These are phyloP conservation scores for Anodontia alba DNA, from an alignment of 2,888 invertebrate genomes.

Conservation along the genomic window DNA sequence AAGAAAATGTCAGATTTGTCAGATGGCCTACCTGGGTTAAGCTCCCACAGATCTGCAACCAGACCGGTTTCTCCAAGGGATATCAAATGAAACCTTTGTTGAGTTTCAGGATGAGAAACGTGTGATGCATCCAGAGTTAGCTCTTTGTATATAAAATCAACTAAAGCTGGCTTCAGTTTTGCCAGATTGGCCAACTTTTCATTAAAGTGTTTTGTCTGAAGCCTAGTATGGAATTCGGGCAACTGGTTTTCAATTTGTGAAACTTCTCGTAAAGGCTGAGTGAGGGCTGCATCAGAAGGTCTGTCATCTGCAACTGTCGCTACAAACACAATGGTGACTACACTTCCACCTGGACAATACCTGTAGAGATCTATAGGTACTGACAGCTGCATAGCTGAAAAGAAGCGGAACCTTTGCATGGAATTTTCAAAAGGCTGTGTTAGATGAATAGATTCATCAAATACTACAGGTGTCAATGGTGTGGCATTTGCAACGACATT, in stretches of 20 bases:
- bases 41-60: constrained; percentile 24
- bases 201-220: constrained; percentile 28
- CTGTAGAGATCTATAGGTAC: constrained; percentile 35
- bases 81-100: constrained; percentile 37
- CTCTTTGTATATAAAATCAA: constrained; percentile 13
- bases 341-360: constrained; percentile 41
- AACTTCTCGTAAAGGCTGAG: neutral
- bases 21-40: constrained; percentile 41
- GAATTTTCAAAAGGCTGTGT: constrained; percentile 21
- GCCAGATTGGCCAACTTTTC: constrained; percentile 27
- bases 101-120: constrained; percentile 28
- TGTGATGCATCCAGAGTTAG: neutral
- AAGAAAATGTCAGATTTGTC: constrained; percentile 41
- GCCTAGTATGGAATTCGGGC: constrained; percentile 45
- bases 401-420: constrained; percentile 40
- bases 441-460: constrained; percentile 41
- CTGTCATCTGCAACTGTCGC: too few relatives aligned
- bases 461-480: constrained; percentile 29
- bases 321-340: constrained; percentile 18
- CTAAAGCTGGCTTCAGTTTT: constrained; percentile 26
- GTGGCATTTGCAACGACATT: too few relatives aligned
- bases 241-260: neutral
- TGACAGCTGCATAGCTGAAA: constrained; percentile 32
- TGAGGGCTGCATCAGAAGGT: neutral
- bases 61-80: constrained; percentile 44